Conservation (phyloP, 1,140 invertebrate species). For the Meloidogyne hapla region DNA sequence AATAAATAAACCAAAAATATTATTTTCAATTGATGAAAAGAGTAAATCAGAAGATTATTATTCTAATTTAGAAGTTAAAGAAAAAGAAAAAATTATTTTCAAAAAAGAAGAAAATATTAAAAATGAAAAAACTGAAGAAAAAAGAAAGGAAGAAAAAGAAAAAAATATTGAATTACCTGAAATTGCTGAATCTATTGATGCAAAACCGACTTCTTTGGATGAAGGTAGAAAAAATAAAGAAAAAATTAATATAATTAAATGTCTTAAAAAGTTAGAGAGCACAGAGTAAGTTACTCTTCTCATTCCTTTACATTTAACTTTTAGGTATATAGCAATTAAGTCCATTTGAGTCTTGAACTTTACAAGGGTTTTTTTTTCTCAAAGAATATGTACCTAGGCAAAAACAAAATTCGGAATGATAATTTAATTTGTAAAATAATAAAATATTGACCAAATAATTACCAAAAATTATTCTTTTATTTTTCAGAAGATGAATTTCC, state of each 20-base stretch:
- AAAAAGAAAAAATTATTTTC: neutral
- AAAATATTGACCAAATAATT: too few species aligned
- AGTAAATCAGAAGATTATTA: constrained; percentile 7
- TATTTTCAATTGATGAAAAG: constrained; percentile 49
- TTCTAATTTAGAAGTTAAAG: constrained; percentile 16
- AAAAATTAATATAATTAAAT: neutral
- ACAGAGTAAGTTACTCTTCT: too few species aligned
- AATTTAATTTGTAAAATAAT: too few species aligned
- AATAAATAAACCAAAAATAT: constrained; percentile 46
- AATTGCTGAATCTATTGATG: constrained; percentile 47
- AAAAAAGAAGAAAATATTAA: neutral
- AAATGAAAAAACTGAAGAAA: constrained; percentile 15
- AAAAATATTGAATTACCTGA: constrained; percentile 35
- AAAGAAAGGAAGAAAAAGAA: neutral
- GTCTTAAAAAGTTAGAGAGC: too few species aligned
- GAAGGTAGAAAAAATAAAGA: constrained; percentile 14
- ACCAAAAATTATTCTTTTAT: neutral
- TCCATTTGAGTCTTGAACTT: too few species aligned
- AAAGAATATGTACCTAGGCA: too few species aligned
- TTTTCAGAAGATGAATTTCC: constrained; percentile 16
- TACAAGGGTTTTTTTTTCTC: too few species aligned
- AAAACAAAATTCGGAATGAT: too few species aligned
- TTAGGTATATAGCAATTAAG: too few species aligned
- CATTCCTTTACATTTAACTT: too few species aligned
- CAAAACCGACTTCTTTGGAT: constrained; percentile 28